Evolutionary conservation across 2,888 invertebrate species (phyloP), one percentile per base, ranked within the genome.

Genomic region (Diarsia dahlii): DNA sequence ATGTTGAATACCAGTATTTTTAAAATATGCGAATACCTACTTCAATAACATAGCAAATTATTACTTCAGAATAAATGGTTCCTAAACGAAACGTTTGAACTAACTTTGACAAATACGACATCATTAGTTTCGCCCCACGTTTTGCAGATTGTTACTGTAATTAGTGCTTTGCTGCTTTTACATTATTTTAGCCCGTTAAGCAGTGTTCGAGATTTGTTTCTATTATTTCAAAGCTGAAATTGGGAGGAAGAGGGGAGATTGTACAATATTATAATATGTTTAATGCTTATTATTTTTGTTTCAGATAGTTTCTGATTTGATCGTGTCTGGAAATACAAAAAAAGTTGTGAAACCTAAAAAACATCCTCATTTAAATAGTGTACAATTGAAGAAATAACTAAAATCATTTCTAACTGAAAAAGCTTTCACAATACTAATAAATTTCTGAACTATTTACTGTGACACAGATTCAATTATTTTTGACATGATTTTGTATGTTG

Each of bases 71-170:
- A 78, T 58, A 18, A 78, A 82, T 81, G 50, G 34, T 52, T 83
- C 20, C 0, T 8, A 69, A 69, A 77, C 72, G 70, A 68, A 46
- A 20, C 56, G 58, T 67, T 70, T 63, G 34, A 45, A 82, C 46
- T 60, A 60, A 67, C 45, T 79, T 71, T 54, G 39, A 84, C 65
- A 69, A 74, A 84, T 84, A 69, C 9, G 50, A 18, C 71, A 20
- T 66, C 71, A 80, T 84, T 84, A 84, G 75, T 75, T 71, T 65
- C 71, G 48, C 66, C 20, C 56, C 28, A 66, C 62, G 66, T 45
- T 69, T 67, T 34, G 20, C 56, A 83, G 70, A 67, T 73, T 66
- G 70, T 70, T 65, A 68, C 60, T 71, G 8, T 58, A 82, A 81
- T 82, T 78, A 80, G 62, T 68, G 54, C 66, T 56, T n/a, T 12